phyloP scores from a whole-genome alignment of 2,797 vertebrate species.

The Harpagifer antarcticus region DNA sequence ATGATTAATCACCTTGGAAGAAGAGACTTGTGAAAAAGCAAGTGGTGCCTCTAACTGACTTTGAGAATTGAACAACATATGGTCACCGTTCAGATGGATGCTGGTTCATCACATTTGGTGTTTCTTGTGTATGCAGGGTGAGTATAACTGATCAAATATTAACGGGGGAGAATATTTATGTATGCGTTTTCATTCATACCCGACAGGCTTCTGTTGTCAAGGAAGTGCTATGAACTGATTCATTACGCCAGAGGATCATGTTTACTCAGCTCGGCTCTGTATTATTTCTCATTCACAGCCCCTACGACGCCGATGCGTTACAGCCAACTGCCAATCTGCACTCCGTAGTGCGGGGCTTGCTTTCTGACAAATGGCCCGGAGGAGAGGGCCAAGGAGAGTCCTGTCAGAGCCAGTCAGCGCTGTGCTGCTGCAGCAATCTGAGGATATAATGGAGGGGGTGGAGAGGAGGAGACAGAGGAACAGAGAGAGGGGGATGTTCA shows the following conservation, averaged over 20 bases:
- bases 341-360: constrained; percentile 49
- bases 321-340: constrained; percentile 72
- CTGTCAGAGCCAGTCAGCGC: constrained; percentile 65
- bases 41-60: constrained; percentile 47
- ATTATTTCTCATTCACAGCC: constrained; percentile 70
- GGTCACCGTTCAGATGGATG: constrained; percentile 60
- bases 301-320: constrained; percentile 58
- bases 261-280: constrained; percentile 73
- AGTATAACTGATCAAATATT: constrained; percentile 68
- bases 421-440: constrained; percentile 59
- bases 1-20: constrained; percentile 74
- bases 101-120: constrained; percentile 69
- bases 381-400: constrained; percentile 72
- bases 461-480: background rate
- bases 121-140: constrained; percentile 49
- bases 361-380: constrained; percentile 73
- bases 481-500: background rate
- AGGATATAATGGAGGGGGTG: constrained; percentile 2
- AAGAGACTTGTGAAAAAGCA: constrained; percentile 33
- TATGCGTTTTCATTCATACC: constrained; percentile 72
- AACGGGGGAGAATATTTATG: constrained; percentile 72
- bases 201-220: constrained; percentile 70
- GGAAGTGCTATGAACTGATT: constrained; percentile 69
- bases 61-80: constrained; percentile 67
- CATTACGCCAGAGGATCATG: constrained; percentile 69